Percentiles rank a stretch among this genome's conserved stretches.
These are phyloP conservation scores for Latheticus oryzae DNA, from an alignment of 2,888 invertebrate genomes.

Conservation along the genomic window DNA sequence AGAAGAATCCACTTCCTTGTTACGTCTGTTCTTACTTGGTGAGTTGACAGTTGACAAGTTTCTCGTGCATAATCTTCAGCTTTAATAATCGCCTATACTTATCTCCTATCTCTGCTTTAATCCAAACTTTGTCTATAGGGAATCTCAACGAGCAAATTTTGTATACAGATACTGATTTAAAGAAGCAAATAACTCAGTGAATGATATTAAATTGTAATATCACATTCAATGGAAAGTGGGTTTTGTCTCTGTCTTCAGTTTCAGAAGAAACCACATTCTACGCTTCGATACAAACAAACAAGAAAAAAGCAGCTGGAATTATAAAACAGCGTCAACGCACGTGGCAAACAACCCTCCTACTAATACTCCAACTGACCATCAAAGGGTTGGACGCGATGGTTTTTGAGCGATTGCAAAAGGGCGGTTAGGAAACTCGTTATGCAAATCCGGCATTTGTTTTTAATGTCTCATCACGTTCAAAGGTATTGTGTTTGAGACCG, in stretches of 20 bases:
- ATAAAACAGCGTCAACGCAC: neutral
- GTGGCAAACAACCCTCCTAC: slow-evolving; percentile 7
- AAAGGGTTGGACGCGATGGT: slow-evolving; percentile 18
- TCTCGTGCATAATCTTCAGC: slow-evolving; percentile 18
- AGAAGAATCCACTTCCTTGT: slow-evolving; percentile 29
- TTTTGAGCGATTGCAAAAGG: slow-evolving; percentile 24
- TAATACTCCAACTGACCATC: slow-evolving; percentile 28
- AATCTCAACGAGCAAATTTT: no score
- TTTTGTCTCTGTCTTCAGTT: no score
- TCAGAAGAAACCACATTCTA: no score
- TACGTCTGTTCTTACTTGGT: slow-evolving; percentile 22
- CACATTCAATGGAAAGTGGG: no score
- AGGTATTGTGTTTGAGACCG: slow-evolving; percentile 33
- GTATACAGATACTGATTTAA: no score
- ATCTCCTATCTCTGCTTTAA: no score
- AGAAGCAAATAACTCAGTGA: no score
- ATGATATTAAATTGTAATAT: no score
- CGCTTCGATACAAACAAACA: no score
- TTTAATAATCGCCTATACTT: slow-evolving; percentile 7
- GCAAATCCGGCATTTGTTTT: slow-evolving; percentile 38
- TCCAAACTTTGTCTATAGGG: no score
- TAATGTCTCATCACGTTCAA: slow-evolving; percentile 34
- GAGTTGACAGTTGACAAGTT: slow-evolving; percentile 33
- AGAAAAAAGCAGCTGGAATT: slow-evolving; percentile 5
- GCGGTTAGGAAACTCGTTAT: slow-evolving; percentile 41